Base-by-base conservation (phyloP, 2,888 invertebrate genomes). In the Drosophila trichaetosa region DNA sequence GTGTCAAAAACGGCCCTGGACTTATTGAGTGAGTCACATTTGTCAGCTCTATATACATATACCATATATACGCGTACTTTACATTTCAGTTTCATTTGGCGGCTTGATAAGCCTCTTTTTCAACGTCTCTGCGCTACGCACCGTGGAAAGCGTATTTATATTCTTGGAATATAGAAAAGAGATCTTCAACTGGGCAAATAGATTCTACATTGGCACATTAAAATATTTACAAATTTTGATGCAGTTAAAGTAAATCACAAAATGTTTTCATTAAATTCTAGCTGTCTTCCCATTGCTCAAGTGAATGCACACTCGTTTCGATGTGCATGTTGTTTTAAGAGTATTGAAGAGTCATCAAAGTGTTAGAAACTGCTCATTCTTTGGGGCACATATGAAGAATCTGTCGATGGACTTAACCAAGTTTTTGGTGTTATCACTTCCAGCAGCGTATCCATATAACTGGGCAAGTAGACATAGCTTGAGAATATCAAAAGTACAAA, bases 1-100 rank as follows among this genome's bases (percentile, higher is more conserved):
- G 94, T 96, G 16, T 94, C 95, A 0, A 94, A 95, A 79, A 95
- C 95, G 18, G 93, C 94, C 73, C 90, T 96, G 79, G 96, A 96
- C 92, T 92, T 96, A 75, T 94, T 96, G 21, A 96, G 96, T 96
- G 91, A 93, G 92, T 52, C 8, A 7, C 11, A 13, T 6, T 34
- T n/a, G 0, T 10, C 24, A n/a, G 1, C 1, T 1, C 1, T 10
- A 4, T n/a, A 0, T 2, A 8, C 16, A 2, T 13, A n/a, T 40
- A n/a, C n/a, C n/a, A n/a, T 40, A 46, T 21, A 38, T 2, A 18
- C 34, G 24, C 27, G 6, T 18, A 1, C 8, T n/a, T 16, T 29
- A 4, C 6, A 27, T 54, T 31, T 78, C 73, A 93, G 93, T 93
- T 72, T 92, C 93, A 2, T 85, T 93, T 60, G 93, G 93, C 18